Percentiles rank a stretch among this genome's conserved stretches.
These are phyloP conservation scores for Drosophila chauvacae DNA, from an alignment of 1,140 invertebrate species.

Conservation along the genomic window DNA sequence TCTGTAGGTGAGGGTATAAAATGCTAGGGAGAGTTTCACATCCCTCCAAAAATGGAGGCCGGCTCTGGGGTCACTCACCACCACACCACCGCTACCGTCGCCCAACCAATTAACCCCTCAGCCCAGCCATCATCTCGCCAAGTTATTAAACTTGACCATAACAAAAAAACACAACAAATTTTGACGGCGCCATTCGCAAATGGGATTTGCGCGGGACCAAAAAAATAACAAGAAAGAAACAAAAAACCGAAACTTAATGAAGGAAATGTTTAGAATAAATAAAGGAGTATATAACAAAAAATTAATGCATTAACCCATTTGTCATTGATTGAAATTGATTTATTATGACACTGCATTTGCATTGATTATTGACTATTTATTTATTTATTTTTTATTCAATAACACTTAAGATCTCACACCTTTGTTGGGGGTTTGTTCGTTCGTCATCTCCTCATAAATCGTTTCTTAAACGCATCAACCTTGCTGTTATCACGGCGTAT, in stretches of 20 bases:
- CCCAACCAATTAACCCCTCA: background rate
- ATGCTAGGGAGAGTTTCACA: background rate
- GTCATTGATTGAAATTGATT: conserved; percentile 25
- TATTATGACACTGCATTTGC: conserved; percentile 32
- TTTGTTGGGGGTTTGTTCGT: background rate
- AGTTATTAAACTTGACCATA: conserved; percentile 38
- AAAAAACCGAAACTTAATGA: conserved; percentile 1
- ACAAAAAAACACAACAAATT: conserved; percentile 13
- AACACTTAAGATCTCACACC: conserved; percentile 9
- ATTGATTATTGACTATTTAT: conserved; percentile 13
- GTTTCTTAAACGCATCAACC: background rate
- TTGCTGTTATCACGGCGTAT: conserved; percentile 21
- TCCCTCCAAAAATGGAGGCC: conserved; percentile 23
- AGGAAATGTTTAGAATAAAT: background rate
- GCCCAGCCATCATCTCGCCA: background rate
- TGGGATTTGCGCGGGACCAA: conserved; percentile 9
- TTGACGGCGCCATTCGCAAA: conserved; percentile 23
- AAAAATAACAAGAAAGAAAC: background rate
- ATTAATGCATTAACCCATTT: conserved; percentile 17
- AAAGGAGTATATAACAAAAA: conserved; percentile 1
- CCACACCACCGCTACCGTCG: background rate
- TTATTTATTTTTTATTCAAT: conserved; percentile 3
- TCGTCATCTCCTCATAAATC: background rate
- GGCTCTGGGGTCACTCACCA: conserved; percentile 20
- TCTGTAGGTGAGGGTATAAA: conserved; percentile 25